These are phyloP conservation scores for Limanda limanda DNA, from an alignment of 2,113 vertebrate species.

Conservation along the genomic window DNA sequence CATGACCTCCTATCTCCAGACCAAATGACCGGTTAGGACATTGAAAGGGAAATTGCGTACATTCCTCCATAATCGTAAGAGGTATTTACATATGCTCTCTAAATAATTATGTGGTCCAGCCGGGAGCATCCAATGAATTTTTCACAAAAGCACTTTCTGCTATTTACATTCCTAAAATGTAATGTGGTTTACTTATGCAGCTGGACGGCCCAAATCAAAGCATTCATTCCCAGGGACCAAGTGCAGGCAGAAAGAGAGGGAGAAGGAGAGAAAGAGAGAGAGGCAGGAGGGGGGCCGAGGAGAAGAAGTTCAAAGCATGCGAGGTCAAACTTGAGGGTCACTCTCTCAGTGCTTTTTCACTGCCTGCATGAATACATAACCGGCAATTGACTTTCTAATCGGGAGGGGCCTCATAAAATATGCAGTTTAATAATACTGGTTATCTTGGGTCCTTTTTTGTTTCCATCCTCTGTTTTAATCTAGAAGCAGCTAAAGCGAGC, in stretches of 20 bases:
- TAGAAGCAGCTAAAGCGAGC: conserved; percentile 59
- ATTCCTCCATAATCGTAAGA: conserved; percentile 80
- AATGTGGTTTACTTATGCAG: conserved; percentile 80
- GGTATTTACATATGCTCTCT: conserved; percentile 82
- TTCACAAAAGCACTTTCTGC: conserved; percentile 79
- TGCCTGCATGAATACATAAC: conserved; percentile 78
- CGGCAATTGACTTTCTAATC: conserved; percentile 82
- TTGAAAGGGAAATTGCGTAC: conserved; percentile 75
- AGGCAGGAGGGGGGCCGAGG: conserved; percentile 9
- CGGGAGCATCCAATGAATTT: conserved; percentile 76
- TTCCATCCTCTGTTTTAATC: conserved; percentile 58
- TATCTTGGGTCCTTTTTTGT: conserved; percentile 64
- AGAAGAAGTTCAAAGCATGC: conserved; percentile 76
- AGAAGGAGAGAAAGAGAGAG: conserved; percentile 21
- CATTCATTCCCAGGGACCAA: conserved; percentile 57
- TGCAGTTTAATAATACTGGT: conserved; percentile 75
- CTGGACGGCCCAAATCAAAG: conserved; percentile 78
- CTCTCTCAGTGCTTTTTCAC: conserved; percentile 69
- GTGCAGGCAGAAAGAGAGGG: conserved; percentile 8
- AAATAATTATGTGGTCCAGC: conserved; percentile 80
- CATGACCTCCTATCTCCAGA: conserved; percentile 71
- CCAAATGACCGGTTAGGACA: conserved; percentile 79
- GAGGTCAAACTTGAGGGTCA: conserved; percentile 80
- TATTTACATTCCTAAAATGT: conserved; percentile 83
- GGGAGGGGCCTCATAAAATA: conserved; percentile 73